These are phyloP conservation scores for Pogonomyrmex barbatus DNA, from an alignment of 1,140 invertebrate genomes.

Conservation along the genomic window DNA sequence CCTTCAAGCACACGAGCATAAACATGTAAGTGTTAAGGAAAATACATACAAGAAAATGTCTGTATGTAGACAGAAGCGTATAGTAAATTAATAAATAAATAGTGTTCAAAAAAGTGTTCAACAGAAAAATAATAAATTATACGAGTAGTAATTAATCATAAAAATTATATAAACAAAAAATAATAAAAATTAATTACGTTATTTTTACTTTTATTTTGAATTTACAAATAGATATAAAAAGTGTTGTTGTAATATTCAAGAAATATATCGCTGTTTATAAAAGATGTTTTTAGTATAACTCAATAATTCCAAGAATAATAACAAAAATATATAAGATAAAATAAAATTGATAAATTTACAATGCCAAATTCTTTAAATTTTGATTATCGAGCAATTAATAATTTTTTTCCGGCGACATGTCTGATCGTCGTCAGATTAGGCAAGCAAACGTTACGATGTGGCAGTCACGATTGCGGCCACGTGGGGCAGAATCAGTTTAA, in stretches of 20 bases:
- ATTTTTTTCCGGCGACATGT: constrained; percentile 12
- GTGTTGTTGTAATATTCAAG: not conserved
- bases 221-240: not conserved
- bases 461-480: constrained; percentile 23
- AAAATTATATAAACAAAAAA: not conserved
- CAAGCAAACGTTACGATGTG: not conserved
- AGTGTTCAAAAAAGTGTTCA: not conserved
- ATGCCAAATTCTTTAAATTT: not conserved
- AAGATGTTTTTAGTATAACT: not conserved
- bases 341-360: constrained; percentile 39
- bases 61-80: not conserved
- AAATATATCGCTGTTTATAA: not conserved
- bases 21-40: not conserved
- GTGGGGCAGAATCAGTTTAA: constrained; percentile 51
- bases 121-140: not conserved
- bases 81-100: not conserved
- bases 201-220: not conserved
- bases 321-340: constrained; percentile 3
- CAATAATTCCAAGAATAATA: not conserved
- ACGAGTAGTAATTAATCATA: not conserved
- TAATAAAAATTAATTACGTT: not conserved
- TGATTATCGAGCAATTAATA: constrained; percentile 32
- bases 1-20: not conserved
- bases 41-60: not conserved
- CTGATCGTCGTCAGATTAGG: constrained; percentile 19